phyloP scores from a whole-genome alignment of 2,113 vertebrate species.

The Tupaia tana region DNA sequence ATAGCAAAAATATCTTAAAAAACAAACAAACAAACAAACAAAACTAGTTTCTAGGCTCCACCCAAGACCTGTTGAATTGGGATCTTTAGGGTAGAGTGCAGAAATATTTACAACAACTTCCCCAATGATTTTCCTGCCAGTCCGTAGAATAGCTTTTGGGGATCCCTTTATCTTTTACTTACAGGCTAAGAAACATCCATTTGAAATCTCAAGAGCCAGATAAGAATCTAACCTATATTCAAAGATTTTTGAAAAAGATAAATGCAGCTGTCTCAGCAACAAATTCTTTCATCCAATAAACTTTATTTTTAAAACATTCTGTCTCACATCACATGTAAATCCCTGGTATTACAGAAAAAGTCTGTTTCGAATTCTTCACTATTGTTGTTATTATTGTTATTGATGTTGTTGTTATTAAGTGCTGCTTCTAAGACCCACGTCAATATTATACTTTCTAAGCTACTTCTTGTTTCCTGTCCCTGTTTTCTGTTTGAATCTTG shows the following conservation, averaged over 20 bases:
- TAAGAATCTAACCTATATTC: slow-evolving; percentile 14
- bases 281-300: slow-evolving; percentile 9
- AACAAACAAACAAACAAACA: no score
- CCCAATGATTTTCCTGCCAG: background rate
- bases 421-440: background rate
- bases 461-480: background rate
- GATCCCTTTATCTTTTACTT: slow-evolving; percentile 17
- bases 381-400: background rate
- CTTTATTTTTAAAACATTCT: background rate
- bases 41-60: slow-evolving; percentile 18
- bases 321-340: background rate
- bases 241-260: slow-evolving; percentile 2
- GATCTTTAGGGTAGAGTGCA: background rate
- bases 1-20: no score
- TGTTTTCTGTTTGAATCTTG: slow-evolving; percentile 2
- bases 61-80: background rate
- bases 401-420: background rate
- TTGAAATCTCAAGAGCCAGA: background rate
- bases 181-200: slow-evolving; percentile 22
- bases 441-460: background rate
- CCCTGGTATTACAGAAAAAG: background rate
- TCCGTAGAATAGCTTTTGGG: background rate
- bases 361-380: background rate
- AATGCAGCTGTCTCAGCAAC: background rate
- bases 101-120: background rate